Conservation (phyloP, 2,888 invertebrate genomes). For the Orchesellides sinensis region DNA sequence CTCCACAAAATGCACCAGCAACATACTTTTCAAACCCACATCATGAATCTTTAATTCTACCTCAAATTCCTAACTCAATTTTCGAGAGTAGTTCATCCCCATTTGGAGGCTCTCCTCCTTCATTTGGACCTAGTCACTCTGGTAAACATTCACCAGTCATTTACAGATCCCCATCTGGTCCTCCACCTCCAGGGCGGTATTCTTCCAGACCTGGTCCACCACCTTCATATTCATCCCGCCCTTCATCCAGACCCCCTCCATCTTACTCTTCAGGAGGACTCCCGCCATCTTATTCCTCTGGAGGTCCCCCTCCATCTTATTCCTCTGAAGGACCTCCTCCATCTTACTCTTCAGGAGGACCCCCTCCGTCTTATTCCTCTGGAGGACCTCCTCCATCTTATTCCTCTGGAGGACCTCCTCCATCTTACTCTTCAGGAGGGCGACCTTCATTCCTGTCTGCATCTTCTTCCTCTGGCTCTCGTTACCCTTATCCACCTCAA, state of each 20-base stretch:
- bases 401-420: neutral
- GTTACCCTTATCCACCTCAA: conserved; percentile 11
- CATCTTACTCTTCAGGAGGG: neutral
- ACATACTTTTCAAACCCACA: conserved; percentile 38
- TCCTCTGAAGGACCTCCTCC: conserved; percentile 1
- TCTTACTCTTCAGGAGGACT: conserved; percentile 13
- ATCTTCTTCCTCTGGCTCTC: neutral
- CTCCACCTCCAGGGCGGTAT: conserved; percentile 5
- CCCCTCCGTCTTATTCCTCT: neutral
- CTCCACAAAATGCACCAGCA: conserved; percentile 14
- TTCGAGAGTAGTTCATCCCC: conserved; percentile 28
- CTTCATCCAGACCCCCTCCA: conserved; percentile 26
- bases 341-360: neutral
- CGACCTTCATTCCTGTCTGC: too few species aligned
- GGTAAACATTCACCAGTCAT: conserved; percentile 29
- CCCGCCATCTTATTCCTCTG: conserved; percentile 11
- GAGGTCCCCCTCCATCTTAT: neutral
- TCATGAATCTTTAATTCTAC: neutral
- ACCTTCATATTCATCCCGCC: conserved; percentile 6
- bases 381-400: neutral
- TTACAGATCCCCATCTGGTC: conserved; percentile 18
- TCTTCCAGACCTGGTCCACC: conserved; percentile 31
- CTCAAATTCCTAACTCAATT: conserved; percentile 36
- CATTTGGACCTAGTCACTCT: conserved; percentile 27
- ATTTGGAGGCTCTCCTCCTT: conserved; percentile 18